These are phyloP conservation scores for Phenacoccus solenopsis DNA, from an alignment of 1,140 invertebrate species.

Conservation along the genomic window DNA sequence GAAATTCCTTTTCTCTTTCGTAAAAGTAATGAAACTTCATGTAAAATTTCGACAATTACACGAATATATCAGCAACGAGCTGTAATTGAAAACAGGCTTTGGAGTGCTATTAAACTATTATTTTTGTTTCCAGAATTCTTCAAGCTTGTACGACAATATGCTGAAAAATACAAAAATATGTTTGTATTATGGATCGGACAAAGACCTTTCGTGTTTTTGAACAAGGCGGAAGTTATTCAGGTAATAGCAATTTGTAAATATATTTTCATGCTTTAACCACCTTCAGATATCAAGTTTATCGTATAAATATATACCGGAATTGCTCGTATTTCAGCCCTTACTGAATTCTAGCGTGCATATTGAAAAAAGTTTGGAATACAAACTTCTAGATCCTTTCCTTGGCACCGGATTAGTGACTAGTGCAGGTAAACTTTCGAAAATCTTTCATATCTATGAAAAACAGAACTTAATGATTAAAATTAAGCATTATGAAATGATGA, in stretches of 20 bases:
- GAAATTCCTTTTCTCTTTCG: too few species aligned
- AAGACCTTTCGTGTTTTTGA: slow-evolving; percentile 21
- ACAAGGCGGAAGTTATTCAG: slow-evolving; percentile 19
- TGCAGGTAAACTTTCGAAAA: slow-evolving; percentile 33
- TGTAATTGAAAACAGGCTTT: too few species aligned
- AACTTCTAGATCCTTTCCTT: slow-evolving; percentile 60
- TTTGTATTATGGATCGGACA: slow-evolving; percentile 22
- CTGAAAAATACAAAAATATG: slow-evolving; percentile 5
- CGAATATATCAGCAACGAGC: too few species aligned
- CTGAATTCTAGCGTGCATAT: slow-evolving; percentile 55
- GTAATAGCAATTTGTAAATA: neutral
- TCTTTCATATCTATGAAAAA: too few species aligned
- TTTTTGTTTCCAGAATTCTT: slow-evolving; percentile 22
- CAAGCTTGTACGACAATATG: slow-evolving; percentile 17
- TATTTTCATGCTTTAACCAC: neutral
- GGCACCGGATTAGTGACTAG: slow-evolving; percentile 61
- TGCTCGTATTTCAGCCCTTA: slow-evolving; percentile 38
- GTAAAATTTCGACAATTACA: too few species aligned
- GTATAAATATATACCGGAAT: neutral
- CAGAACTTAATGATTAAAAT: too few species aligned
- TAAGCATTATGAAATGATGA: too few species aligned
- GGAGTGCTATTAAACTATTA: too few species aligned
- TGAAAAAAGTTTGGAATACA: slow-evolving; percentile 58
- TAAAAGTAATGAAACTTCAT: too few species aligned
- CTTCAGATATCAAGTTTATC: neutral